These are phyloP conservation scores for Columbina picui DNA, from an alignment of 2,113 vertebrate genomes.

Conservation along the genomic window DNA sequence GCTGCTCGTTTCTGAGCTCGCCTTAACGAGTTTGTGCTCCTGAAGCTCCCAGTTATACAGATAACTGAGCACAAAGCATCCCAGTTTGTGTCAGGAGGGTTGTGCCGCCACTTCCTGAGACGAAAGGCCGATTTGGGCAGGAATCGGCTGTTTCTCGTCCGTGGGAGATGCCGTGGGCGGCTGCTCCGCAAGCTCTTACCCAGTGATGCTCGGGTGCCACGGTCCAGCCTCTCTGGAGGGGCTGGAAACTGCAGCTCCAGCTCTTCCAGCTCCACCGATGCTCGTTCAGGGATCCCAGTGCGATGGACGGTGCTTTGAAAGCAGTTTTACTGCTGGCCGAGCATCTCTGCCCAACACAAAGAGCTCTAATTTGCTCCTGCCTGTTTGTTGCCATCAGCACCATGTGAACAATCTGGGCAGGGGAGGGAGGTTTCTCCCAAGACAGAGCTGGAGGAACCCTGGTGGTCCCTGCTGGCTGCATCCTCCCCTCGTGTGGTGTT, in stretches of 20 bases:
- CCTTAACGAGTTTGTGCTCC: accelerated
- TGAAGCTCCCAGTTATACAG: background rate
- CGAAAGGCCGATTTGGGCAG: background rate
- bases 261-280: background rate
- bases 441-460: background rate
- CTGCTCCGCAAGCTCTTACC: background rate
- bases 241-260: background rate
- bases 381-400: background rate
- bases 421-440: background rate
- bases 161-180: accelerated
- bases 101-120: background rate
- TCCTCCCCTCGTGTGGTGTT: accelerated
- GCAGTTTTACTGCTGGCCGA: background rate
- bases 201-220: background rate
- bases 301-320: background rate
- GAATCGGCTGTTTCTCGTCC: background rate
- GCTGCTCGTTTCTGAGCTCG: background rate
- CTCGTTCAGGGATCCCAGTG: background rate
- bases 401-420: background rate
- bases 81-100: background rate
- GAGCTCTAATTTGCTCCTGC: background rate
- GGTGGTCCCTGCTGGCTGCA: background rate
- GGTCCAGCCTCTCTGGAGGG: background rate
- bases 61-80: accelerated
- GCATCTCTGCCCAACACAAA: background rate